Conservation (phyloP, 2,888 invertebrate genomes). For the Temnothorax ravouxi region DNA sequence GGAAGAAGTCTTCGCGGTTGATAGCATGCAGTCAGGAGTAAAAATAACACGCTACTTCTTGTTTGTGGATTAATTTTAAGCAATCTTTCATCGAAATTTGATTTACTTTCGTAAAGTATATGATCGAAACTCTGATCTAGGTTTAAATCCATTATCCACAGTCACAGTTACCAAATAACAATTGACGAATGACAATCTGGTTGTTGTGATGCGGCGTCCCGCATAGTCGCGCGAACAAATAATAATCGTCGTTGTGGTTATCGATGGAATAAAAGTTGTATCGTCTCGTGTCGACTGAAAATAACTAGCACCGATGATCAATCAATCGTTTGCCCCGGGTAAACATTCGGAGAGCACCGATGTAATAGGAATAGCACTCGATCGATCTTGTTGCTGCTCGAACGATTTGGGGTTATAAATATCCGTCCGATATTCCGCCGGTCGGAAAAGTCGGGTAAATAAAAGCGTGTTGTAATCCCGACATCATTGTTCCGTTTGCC, state of each 20-base stretch:
- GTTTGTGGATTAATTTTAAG: background rate
- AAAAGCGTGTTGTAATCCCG: conserved; percentile 33
- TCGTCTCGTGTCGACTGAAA: conserved; percentile 45
- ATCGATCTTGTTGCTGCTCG: conserved; percentile 52
- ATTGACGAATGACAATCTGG: background rate
- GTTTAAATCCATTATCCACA: background rate
- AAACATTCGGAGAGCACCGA: conserved; percentile 34
- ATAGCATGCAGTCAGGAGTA: background rate
- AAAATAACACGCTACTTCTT: background rate
- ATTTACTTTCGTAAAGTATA: background rate
- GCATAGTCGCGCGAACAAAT: conserved; percentile 8
- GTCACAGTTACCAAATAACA: background rate
- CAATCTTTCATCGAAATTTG: background rate
- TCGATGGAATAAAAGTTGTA: conserved; percentile 30
- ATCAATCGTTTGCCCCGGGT: conserved; percentile 52
- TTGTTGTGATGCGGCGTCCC: background rate
- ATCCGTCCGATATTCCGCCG: conserved; percentile 39
- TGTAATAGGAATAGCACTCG: conserved; percentile 55
- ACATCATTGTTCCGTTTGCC: conserved; percentile 31
- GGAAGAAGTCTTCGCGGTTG: background rate
- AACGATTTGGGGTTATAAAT: conserved; percentile 53
- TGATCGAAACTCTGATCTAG: background rate
- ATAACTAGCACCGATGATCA: conserved; percentile 52
- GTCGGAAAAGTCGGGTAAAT: conserved; percentile 40
- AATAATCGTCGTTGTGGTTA: conserved; percentile 18